These are phyloP conservation scores for Tamandua tetradactyla DNA, from an alignment of 2,797 vertebrate species.

Conservation along the genomic window DNA sequence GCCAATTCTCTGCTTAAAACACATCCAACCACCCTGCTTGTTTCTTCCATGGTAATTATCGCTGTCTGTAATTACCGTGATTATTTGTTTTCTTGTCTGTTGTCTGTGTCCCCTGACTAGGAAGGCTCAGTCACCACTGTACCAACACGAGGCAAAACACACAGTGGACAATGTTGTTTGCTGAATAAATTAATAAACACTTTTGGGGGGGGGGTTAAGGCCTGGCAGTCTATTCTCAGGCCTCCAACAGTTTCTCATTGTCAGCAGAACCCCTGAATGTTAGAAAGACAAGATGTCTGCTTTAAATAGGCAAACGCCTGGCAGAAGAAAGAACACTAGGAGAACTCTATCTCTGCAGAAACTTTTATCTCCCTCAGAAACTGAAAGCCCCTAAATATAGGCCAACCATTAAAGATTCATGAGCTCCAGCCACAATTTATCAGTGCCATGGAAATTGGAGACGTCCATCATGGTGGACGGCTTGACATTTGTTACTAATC, in stretches of 20 bases:
- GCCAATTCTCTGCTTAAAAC: slow-evolving; percentile 52
- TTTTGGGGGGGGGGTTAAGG: neutral
- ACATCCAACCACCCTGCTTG: neutral
- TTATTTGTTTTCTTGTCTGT: slow-evolving; percentile 47
- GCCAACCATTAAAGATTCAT: slow-evolving; percentile 84
- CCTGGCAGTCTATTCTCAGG: slow-evolving; percentile 67
- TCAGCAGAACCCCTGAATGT: slow-evolving; percentile 65
- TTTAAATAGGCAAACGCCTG: slow-evolving; percentile 80
- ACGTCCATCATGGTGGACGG: slow-evolving; percentile 77
- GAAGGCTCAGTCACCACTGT: neutral
- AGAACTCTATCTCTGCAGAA: slow-evolving; percentile 73
- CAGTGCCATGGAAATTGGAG: slow-evolving; percentile 81
- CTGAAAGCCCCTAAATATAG: slow-evolving; percentile 86
- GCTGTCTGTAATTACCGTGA: slow-evolving; percentile 19
- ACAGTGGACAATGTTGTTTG: neutral
- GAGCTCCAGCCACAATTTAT: slow-evolving; percentile 79
- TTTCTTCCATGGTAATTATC: slow-evolving; percentile 29
- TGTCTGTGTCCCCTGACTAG: neutral
- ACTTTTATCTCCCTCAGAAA: slow-evolving; percentile 82
- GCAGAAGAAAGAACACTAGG: slow-evolving; percentile 71
- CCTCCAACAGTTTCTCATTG: slow-evolving; percentile 70
- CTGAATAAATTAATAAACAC: slow-evolving; percentile 39
- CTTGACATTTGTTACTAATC: slow-evolving; percentile 82
- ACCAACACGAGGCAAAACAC: neutral
- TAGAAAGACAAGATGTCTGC: slow-evolving; percentile 73